A percentile compares a stretch with the other conserved stretches of the same genome.
phyloP scores from a whole-genome alignment of 1,140 invertebrate genomes.

The Stegodyphus dumicola region DNA sequence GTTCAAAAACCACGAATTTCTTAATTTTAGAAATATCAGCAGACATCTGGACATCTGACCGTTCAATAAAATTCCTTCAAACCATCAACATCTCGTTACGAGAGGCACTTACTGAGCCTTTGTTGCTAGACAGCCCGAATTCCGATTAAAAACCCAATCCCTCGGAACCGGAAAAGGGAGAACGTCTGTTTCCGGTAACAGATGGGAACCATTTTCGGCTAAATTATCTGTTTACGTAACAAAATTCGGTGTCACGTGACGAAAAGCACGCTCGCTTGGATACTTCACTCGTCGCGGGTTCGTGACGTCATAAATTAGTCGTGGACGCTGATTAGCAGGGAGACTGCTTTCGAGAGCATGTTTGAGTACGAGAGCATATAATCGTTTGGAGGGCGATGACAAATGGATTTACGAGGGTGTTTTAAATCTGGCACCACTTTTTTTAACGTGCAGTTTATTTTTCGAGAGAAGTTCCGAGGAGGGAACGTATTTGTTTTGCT shows the following conservation, averaged over 20 bases:
- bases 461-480: no score
- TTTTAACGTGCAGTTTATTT: background rate
- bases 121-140: background rate
- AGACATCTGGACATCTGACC: no score
- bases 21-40: no score
- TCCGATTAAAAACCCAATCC: conserved; percentile 46
- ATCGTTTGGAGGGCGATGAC: conserved; percentile 39
- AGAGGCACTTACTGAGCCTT: no score
- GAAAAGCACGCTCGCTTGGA: conserved; percentile 7
- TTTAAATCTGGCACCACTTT: background rate
- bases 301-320: conserved; percentile 51
- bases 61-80: no score
- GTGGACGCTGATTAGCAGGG: conserved; percentile 29
- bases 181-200: conserved; percentile 42
- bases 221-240: conserved; percentile 54
- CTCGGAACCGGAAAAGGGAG: conserved; percentile 40
- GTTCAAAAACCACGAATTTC: no score
- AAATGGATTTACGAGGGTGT: conserved; percentile 25
- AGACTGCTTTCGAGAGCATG: background rate
- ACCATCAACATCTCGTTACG: no score
- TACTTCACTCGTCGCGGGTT: conserved; percentile 9
- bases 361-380: background rate
- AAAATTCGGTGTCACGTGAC: conserved; percentile 18
- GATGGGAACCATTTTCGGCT: conserved; percentile 35
- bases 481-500: no score